A percentile compares a stretch with the other conserved stretches of the same genome.
These are phyloP conservation scores for Ibidorhyncha struthersii DNA, from an alignment of 2,113 vertebrate species.

Conservation along the genomic window DNA sequence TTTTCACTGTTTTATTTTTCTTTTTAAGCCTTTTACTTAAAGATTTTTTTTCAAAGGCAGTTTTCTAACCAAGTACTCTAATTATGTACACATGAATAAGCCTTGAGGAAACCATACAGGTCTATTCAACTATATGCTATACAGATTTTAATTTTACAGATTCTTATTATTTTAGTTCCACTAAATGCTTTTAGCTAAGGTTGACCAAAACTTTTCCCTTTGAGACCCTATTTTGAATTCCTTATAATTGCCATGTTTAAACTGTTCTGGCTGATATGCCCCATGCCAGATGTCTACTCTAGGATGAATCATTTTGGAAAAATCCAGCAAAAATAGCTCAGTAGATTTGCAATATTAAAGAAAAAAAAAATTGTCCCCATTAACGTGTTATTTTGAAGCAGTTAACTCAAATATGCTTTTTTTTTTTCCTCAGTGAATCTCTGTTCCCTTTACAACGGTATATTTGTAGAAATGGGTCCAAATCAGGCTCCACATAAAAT, in stretches of 20 bases:
- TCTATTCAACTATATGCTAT: neutral
- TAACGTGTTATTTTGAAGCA: neutral
- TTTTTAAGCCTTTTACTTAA: neutral
- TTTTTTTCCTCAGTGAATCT: neutral
- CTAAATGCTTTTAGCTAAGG: constrained; percentile 18
- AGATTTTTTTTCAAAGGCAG: neutral
- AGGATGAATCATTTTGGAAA: neutral
- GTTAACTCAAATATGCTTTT: neutral
- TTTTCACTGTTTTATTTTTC: neutral
- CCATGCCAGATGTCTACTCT: neutral
- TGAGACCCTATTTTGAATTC: neutral
- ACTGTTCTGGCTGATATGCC: neutral
- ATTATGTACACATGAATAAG: neutral
- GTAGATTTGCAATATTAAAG: neutral
- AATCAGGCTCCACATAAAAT: neutral
- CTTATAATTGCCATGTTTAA: constrained; percentile 15
- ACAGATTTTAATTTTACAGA: constrained; percentile 10
- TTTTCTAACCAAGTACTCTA: neutral
- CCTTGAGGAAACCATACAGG: neutral
- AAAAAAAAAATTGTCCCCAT: neutral
- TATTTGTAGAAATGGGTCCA: neutral
- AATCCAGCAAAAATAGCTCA: neutral
- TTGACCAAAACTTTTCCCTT: neutral
- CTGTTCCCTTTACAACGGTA: neutral
- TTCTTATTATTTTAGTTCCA: constrained; percentile 13